phyloP scores from a whole-genome alignment of 1,140 invertebrate species.

The Arctopsyche grandis region DNA sequence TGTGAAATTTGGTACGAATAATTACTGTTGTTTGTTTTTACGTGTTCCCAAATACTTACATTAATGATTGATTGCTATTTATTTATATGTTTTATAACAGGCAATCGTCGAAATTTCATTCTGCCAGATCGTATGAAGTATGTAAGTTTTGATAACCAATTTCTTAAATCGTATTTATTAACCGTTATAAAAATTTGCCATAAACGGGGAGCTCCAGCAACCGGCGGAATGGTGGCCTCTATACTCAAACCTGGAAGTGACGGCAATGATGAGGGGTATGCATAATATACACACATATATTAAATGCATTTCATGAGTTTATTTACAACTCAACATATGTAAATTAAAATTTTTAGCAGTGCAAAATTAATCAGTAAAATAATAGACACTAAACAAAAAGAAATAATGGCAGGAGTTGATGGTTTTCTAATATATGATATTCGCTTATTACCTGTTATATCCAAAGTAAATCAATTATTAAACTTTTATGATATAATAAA shows the following conservation, averaged over 20 bases:
- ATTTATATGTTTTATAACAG: constrained; percentile 57
- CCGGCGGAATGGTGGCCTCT: constrained; percentile 76
- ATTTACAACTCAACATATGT: neutral
- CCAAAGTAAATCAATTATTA: constrained; percentile 64
- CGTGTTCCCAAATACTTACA: neutral
- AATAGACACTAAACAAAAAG: constrained; percentile 66
- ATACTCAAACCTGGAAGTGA: constrained; percentile 64
- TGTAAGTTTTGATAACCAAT: constrained; percentile 72
- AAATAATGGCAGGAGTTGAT: constrained; percentile 73
- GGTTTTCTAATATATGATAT: constrained; percentile 79
- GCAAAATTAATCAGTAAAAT: constrained; percentile 62
- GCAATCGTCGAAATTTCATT: constrained; percentile 69
- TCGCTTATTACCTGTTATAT: constrained; percentile 68
- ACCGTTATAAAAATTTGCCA: constrained; percentile 73
- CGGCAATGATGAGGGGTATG: constrained; percentile 59
- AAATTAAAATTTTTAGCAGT: constrained; percentile 55
- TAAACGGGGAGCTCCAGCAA: constrained; percentile 71
- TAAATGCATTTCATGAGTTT: constrained; percentile 8
- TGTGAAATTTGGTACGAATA: constrained; percentile 70
- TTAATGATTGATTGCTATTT: constrained; percentile 33
- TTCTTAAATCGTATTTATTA: constrained; percentile 72
- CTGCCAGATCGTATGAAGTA: constrained; percentile 77
- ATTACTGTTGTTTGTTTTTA: constrained; percentile 29
- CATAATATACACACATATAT: constrained; percentile 17
- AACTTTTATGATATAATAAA: neutral